Conservation (phyloP, 2,113 vertebrate species). For the Cololabis saira region DNA sequence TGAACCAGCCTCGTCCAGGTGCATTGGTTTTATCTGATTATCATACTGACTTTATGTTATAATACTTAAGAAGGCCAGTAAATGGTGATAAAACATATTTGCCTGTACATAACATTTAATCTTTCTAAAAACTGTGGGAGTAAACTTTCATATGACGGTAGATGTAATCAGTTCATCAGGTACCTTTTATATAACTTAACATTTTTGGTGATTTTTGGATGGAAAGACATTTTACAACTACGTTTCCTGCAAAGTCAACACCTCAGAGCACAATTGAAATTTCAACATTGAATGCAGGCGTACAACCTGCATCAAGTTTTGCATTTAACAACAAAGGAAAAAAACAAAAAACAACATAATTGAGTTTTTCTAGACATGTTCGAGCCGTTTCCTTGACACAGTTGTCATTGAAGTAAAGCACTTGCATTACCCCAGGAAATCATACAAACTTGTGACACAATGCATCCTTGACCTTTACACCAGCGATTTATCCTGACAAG, state of each 20-base stretch:
- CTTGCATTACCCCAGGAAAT: neutral
- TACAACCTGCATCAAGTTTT: constrained; percentile 1
- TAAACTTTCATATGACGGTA: neutral
- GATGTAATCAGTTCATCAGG: neutral
- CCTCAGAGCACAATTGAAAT: neutral
- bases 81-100: neutral
- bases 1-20: constrained; percentile 17
- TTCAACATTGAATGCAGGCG: constrained; percentile 1
- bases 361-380: constrained; percentile 9
- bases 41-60: neutral
- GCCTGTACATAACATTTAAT: neutral
- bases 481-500: neutral
- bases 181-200: neutral
- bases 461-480: constrained; percentile 54
- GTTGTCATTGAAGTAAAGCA: neutral
- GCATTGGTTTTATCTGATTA: constrained; percentile 11
- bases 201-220: neutral
- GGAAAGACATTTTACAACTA: neutral
- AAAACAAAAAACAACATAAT: neutral
- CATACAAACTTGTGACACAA: constrained; percentile 21
- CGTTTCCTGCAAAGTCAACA: neutral
- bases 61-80: neutral
- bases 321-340: constrained; percentile 11
- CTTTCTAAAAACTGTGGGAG: neutral
- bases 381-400: constrained; percentile 3